phyloP scores from a whole-genome alignment of 2,888 invertebrate species.

The Periphyllus acericola region DNA sequence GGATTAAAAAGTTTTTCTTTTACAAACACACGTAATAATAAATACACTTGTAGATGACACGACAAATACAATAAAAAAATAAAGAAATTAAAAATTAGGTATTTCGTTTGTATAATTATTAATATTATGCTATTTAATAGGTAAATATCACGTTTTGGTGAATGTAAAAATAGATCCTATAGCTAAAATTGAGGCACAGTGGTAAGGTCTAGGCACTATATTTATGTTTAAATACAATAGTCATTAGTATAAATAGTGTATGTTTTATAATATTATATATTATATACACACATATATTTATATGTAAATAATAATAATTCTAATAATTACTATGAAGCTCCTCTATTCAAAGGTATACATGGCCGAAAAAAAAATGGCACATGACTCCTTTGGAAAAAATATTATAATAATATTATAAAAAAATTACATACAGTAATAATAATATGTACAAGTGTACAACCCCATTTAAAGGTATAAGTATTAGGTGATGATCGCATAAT shows the following conservation, averaged over 20 bases:
- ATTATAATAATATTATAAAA: no score
- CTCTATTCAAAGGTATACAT: neutral
- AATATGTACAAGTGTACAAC: neutral
- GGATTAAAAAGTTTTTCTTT: neutral
- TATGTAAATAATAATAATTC: constrained; percentile 12
- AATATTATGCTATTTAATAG: neutral
- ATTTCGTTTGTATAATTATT: neutral
- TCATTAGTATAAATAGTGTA: constrained; percentile 19
- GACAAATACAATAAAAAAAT: neutral
- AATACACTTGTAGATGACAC: neutral
- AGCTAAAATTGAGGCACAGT: constrained; percentile 49
- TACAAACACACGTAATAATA: neutral
- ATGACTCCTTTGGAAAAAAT: neutral
- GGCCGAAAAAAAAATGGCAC: neutral
- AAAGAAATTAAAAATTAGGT: neutral
- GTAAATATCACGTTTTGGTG: constrained; percentile 13
- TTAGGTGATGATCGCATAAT: neutral
- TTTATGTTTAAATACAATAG: neutral
- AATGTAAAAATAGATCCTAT: constrained; percentile 51
- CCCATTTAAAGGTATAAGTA: neutral
- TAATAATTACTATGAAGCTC: constrained; percentile 11
- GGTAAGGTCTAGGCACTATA: constrained; percentile 55
- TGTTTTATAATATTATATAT: neutral
- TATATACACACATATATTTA: neutral
- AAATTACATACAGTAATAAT: neutral